Evolutionary conservation across 2,888 invertebrate species (phyloP), one percentile per base, ranked within the genome.

Genomic region (Eupithecia exiguata): DNA sequence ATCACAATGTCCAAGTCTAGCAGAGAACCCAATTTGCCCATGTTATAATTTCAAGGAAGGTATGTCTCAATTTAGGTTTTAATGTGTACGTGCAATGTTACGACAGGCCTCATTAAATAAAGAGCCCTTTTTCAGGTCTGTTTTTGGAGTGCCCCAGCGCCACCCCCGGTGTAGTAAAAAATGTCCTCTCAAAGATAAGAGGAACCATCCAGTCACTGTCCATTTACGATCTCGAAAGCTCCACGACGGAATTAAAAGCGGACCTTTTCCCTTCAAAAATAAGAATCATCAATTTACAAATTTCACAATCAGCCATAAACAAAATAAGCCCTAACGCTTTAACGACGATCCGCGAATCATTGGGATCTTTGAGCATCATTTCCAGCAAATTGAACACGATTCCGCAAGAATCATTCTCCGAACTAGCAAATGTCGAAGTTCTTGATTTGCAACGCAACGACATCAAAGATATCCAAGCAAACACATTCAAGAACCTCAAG

Each of bases 1-100:
- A 78, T 85, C 93, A 38, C 89, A 96, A 87, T 97, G 97, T 89
- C 97, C 97, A 76, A 96, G 96, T 86, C 95, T 96, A 85, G 95
- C 96, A 85, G 96, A 96, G 84, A 97, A 96, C 90, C 97, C 97
- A 62, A 96, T 97, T 81, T 98, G 98, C 90, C 97, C 98, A 9
- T 98, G 98, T 92, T 98, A 98, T 95, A 97, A 97, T 90, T 97
- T 98, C 91, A 98, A 98, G 92, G 98, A 98, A 94, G 98, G 96
- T 96, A 72, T 10, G 61, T 66, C n/a, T 18, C 38, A 38, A 40
- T 40, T 66, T 30, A 43, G 12, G 30, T 38, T 63, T 65, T 72
- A n/a, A 61, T 46, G 35, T 40, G 21, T 53, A 21, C 21, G 9
- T 68, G 30, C 10, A 21, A 53, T 38, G 18, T 66, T 70, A 66